Percentiles rank a stretch among this genome's conserved stretches.
These are phyloP conservation scores for Bufo gargarizans DNA, from an alignment of 2,113 vertebrate species.

Conservation along the genomic window DNA sequence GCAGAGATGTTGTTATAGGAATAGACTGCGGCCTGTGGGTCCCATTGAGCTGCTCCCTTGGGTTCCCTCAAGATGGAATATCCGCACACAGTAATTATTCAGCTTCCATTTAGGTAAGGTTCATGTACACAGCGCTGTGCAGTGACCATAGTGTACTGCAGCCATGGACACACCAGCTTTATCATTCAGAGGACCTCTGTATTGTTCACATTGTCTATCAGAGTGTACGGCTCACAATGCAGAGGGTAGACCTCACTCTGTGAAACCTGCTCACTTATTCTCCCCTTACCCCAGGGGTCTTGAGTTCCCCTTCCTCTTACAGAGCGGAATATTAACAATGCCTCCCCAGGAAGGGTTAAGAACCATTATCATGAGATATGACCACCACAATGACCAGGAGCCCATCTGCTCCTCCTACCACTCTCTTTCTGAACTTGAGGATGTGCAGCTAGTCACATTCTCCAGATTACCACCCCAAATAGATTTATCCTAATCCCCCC, in stretches of 20 bases:
- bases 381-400: neutral
- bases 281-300: neutral
- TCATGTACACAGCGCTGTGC: too few relatives aligned
- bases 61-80: too few relatives aligned
- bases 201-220: slow-evolving; percentile 16
- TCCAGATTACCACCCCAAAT: neutral
- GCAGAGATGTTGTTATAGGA: too few relatives aligned
- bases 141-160: neutral
- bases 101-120: too few relatives aligned
- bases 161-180: slow-evolving; percentile 18
- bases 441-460: slow-evolving; percentile 34
- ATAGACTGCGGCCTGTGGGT: too few relatives aligned
- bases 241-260: neutral
- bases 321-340: slow-evolving; percentile 12
- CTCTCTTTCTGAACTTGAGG: neutral
- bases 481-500: neutral
- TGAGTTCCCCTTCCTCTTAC: neutral
- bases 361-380: slow-evolving; percentile 31
- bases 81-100: too few relatives aligned
- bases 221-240: neutral
- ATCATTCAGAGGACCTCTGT: neutral
- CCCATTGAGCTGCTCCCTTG: too few relatives aligned
- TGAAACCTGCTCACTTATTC: neutral
- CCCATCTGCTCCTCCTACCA: neutral
- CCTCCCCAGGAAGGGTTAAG: neutral